A percentile compares a stretch with the other conserved stretches of the same genome.
phyloP scores from a whole-genome alignment of 1,140 invertebrate species.

The Rhopalosiphum padi region DNA sequence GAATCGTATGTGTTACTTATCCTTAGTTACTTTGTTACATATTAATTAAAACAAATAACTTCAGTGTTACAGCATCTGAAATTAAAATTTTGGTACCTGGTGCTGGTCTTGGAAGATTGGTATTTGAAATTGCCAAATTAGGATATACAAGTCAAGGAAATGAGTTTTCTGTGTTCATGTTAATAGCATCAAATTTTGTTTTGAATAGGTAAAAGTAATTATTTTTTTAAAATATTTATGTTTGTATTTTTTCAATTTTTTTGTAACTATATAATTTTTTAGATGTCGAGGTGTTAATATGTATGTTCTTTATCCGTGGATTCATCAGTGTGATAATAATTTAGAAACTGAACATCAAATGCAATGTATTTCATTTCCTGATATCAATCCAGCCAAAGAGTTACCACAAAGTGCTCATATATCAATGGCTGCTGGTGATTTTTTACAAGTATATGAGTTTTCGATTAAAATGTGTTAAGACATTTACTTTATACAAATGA shows the following conservation, averaged over 20 bases:
- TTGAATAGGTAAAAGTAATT: constrained; percentile 74
- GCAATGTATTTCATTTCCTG: constrained; percentile 82
- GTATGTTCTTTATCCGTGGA: constrained; percentile 87
- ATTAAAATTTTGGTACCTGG: constrained; percentile 91
- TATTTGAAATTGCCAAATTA: constrained; percentile 88
- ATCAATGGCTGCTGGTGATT: constrained; percentile 96
- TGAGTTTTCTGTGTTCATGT: constrained; percentile 97
- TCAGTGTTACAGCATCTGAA: constrained; percentile 33
- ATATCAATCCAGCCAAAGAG: constrained; percentile 76
- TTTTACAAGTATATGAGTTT: constrained; percentile 75
- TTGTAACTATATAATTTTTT: constrained; percentile 36
- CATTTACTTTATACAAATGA: neutral
- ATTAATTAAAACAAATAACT: constrained; percentile 62
- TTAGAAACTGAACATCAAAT: constrained; percentile 82
- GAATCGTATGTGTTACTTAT: constrained; percentile 63
- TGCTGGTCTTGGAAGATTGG: constrained; percentile 89
- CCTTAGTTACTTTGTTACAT: constrained; percentile 58
- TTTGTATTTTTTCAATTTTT: neutral
- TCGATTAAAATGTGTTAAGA: neutral
- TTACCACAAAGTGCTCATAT: constrained; percentile 75
- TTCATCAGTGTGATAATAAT: constrained; percentile 93
- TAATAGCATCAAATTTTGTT: constrained; percentile 95
- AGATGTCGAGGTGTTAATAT: constrained; percentile 69
- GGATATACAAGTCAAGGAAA: constrained; percentile 96
- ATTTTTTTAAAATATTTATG: neutral